Evolutionary conservation across 30 jellyfish, hydroid and myxozoan species (phyloP), one percentile per base, ranked within the genome.

Genomic region (Aurelia sp.): DNA sequence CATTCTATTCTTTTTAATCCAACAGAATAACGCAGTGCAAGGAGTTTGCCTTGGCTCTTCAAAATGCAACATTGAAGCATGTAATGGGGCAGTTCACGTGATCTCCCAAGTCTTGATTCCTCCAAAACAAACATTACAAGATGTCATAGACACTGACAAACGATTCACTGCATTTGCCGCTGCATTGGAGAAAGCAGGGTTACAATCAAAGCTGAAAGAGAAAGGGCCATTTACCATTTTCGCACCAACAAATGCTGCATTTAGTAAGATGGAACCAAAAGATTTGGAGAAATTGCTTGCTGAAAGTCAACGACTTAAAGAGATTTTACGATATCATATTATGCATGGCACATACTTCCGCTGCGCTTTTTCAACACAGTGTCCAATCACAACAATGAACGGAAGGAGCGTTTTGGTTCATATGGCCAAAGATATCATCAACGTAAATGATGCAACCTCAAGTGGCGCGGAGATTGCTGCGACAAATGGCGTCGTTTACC

Each of bases 171-270:
- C 88, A n/a, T 78, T 87, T 41, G 76, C 88, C 16, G 80, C 81
- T 24, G 90, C 96, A 6, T 61, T 87, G 62, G 48, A 77, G 63
- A 76, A 69, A 24, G 76, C 91, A 10, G 72, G 78, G 33, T 72
- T 87, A 13, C 66, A 55, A 24, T 53, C 80, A 31, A 65, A 40
- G 78, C 87, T 87, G 21, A 76, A 68, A 18, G 77, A 57, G 33
- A 41, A 72, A 5, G 50, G 57, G 15, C 79, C 87, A 17, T 40
- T 75, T 60, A 87, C 96, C 30, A 77, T 87, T 16, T 77, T 87
- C 41, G 96, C 96, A 10, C 96, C 96, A 21, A 76, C 88, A 15
- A 78, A 87, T 57, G 76, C 88, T 15, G 96, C 96, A 20, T 87
- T 87, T 72, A 77, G 85, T 71, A 68, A 87, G 58, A 16, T 87